phyloP scores from a whole-genome alignment of 2,797 vertebrate species.

The Champsocephalus gunnari region DNA sequence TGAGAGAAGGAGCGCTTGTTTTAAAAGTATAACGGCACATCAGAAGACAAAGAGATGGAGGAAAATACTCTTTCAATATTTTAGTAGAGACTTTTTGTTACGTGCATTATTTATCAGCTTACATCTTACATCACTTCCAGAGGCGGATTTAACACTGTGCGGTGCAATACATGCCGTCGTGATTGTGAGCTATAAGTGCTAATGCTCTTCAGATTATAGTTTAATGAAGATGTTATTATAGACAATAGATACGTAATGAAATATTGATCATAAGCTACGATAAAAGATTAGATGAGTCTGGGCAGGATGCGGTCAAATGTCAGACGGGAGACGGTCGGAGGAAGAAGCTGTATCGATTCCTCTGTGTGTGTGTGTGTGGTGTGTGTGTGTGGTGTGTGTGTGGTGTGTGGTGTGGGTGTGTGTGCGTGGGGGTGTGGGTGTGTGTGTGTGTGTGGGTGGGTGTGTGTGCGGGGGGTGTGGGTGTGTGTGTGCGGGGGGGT shows the following conservation, averaged over 20 bases:
- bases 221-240: not conserved
- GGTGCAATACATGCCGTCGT: not conserved
- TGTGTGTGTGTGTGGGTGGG: too few species aligned
- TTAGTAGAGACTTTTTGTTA: not conserved
- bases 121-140: not conserved
- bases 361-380: constrained; percentile 8
- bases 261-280: constrained; percentile 28
- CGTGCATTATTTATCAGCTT: not conserved
- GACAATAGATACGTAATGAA: not conserved
- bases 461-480: too few species aligned
- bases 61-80: not conserved
- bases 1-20: too few species aligned
- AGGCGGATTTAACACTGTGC: not conserved
- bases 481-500: too few species aligned
- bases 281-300: constrained; percentile 8
- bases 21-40: not conserved
- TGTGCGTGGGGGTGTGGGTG: not conserved
- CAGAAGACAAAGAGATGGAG: not conserved
- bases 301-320: constrained; percentile 54
- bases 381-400: constrained; percentile 13
- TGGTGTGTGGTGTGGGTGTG: not conserved
- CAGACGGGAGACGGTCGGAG: constrained; percentile 52
- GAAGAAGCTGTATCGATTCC: constrained; percentile 42
- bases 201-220: not conserved
- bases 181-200: not conserved